These are phyloP conservation scores for Lochmaea crataegi DNA, from an alignment of 2,888 invertebrate genomes.

Conservation along the genomic window DNA sequence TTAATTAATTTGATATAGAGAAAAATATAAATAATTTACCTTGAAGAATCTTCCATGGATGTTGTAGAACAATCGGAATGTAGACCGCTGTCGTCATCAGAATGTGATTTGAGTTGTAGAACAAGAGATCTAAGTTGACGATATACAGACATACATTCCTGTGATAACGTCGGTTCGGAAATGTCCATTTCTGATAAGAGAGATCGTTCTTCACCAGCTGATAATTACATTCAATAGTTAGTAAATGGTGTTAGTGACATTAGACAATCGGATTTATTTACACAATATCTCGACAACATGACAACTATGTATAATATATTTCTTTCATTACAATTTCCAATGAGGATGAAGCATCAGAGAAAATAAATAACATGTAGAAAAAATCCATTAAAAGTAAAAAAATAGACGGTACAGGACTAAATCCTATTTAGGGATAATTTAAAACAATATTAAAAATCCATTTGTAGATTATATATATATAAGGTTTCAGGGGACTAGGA, in stretches of 20 bases:
- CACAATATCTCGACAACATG: not conserved
- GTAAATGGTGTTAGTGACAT: conserved; percentile 39
- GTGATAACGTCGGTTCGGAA: conserved; percentile 70
- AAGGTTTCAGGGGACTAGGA: too few relatives aligned
- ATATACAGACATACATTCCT: conserved; percentile 77
- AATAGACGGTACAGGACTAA: too few relatives aligned
- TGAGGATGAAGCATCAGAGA: not conserved
- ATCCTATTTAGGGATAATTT: too few relatives aligned
- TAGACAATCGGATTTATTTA: conserved; percentile 9
- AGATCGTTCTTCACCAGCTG: conserved; percentile 69
- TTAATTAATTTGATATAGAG: not conserved
- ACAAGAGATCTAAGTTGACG: conserved; percentile 80
- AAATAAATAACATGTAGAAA: too few relatives aligned
- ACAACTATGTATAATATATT: not conserved
- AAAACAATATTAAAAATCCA: too few relatives aligned
- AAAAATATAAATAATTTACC: conserved; percentile 45
- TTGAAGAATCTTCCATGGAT: conserved; percentile 68
- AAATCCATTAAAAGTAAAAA: too few relatives aligned
- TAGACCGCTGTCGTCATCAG: conserved; percentile 80
- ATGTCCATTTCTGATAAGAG: conserved; percentile 93
- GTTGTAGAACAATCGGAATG: conserved; percentile 78
- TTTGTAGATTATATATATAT: too few relatives aligned
- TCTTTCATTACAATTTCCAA: not conserved
- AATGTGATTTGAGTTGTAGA: conserved; percentile 79
- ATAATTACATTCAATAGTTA: conserved; percentile 38